Evolutionary conservation across 2,888 invertebrate species (phyloP), one percentile per base, ranked within the genome.

Genomic region (Octodonta nipae): DNA sequence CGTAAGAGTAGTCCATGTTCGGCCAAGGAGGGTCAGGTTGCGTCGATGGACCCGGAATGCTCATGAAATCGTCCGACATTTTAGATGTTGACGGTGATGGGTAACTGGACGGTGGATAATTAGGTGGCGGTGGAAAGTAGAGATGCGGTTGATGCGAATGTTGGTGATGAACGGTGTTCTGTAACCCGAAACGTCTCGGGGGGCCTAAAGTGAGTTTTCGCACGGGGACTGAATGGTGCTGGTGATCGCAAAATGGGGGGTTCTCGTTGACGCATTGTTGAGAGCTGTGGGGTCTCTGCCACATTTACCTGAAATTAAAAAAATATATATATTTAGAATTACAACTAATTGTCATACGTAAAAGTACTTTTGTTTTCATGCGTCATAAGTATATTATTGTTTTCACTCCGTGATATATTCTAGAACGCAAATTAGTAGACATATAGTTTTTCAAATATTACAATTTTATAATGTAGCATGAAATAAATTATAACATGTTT

Each of bases 121-220:
- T 73, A 42, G 80, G 78, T 46, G 81, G 78, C 37, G 78, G 80
- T 41, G 79, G 75, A 60, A 81, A 80, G 64, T 78, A 76, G 63
- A 81, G 71, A 66, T 65, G 65, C 35, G 68, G 66, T 39, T 63
- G 64, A 42, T 51, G 50, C 25, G 43, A 42, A 40, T 52, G 50
- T n/a, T n/a, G n/a, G n/a, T n/a, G n/a, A n/a, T n/a, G n/a, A n/a
- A n/a, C n/a, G n/a, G n/a, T n/a, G n/a, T n/a, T n/a, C n/a, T n/a
- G n/a, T n/a, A n/a, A n/a, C 24, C 37, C 30, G 32, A 26, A 22
- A 22, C 34, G 34, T 25, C 32, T 33, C 27, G 26, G 36, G 33
- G 31, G 30, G 32, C 34, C 35, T 37, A 44, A 11, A n/a, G 40
- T 30, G 13, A 26, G 34, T 31, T 41, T 38, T 28, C 35, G 43